Evolutionary conservation across 2,113 vertebrate genomes (phyloP).

Genomic region (Miniopterus natalensis): DNA sequence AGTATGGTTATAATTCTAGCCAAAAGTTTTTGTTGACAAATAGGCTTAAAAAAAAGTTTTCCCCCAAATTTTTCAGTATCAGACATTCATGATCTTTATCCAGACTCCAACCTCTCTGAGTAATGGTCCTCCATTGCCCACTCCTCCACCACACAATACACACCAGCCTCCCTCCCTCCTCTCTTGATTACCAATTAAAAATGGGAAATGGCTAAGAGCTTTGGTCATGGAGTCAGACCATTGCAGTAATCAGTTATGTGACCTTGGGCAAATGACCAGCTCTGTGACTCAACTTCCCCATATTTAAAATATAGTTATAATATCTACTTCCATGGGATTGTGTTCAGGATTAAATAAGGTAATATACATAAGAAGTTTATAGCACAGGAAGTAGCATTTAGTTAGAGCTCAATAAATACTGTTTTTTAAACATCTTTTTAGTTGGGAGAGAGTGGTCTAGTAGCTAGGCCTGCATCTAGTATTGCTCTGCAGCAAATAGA

Average conservation of each 20-base stretch:
- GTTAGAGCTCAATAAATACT: neutral
- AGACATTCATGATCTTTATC: neutral
- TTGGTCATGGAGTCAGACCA: neutral
- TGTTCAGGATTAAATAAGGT: constrained; percentile 51
- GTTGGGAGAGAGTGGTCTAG: neutral
- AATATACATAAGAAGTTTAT: neutral
- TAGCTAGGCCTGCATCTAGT: neutral
- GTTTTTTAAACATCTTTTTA: neutral
- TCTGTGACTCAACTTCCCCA: constrained; percentile 8
- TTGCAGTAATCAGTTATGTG: neutral
- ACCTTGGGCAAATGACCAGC: constrained; percentile 19
- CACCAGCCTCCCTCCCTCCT: neutral
- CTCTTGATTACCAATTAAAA: constrained; percentile 4
- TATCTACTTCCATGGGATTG: neutral
- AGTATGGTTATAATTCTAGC: neutral
- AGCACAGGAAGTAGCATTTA: neutral
- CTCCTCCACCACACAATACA: neutral
- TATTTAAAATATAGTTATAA: neutral
- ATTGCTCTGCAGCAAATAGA: neutral
- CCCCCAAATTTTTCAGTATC: neutral
- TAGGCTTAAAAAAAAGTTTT: neutral
- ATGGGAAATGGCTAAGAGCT: neutral
- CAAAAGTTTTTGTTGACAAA: neutral
- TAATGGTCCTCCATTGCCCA: neutral
- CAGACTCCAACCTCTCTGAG: neutral